Conservation (phyloP, 2,797 vertebrate species). For the Malurus splendens region DNA sequence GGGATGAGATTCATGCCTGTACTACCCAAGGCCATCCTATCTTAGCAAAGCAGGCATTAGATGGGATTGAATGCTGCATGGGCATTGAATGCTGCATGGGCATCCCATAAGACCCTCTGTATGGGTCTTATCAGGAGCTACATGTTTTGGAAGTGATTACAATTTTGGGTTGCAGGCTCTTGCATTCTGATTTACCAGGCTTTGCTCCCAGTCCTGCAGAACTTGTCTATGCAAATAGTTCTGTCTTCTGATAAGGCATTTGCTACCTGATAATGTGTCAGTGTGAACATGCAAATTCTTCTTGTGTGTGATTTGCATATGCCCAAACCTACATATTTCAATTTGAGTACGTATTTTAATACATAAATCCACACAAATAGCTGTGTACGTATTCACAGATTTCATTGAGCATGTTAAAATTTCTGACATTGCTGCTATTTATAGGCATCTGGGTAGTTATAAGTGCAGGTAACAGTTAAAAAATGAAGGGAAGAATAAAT, state of each 20-base stretch:
- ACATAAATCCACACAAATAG: neutral
- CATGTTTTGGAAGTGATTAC: neutral
- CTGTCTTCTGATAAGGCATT: neutral
- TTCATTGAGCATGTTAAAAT: rapidly evolving
- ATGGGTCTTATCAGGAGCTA: neutral
- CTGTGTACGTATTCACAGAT: neutral
- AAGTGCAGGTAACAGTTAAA: neutral
- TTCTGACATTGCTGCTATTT: neutral
- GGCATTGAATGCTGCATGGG: neutral
- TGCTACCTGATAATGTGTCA: neutral
- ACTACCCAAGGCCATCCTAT: neutral
- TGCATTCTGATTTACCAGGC: neutral
- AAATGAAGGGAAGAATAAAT: neutral
- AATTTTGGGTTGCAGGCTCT: neutral
- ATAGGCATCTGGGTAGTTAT: neutral
- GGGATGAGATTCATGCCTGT: neutral
- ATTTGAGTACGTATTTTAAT: neutral
- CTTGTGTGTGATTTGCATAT: neutral
- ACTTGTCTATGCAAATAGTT: neutral
- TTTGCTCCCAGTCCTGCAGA: neutral
- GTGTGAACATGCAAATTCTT: neutral
- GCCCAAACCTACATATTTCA: neutral
- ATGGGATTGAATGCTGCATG: neutral
- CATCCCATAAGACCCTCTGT: no score
- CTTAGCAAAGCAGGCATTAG: neutral